phyloP scores from a whole-genome alignment of 2,113 vertebrate genomes.

The Misgurnus anguillicaudatus region DNA sequence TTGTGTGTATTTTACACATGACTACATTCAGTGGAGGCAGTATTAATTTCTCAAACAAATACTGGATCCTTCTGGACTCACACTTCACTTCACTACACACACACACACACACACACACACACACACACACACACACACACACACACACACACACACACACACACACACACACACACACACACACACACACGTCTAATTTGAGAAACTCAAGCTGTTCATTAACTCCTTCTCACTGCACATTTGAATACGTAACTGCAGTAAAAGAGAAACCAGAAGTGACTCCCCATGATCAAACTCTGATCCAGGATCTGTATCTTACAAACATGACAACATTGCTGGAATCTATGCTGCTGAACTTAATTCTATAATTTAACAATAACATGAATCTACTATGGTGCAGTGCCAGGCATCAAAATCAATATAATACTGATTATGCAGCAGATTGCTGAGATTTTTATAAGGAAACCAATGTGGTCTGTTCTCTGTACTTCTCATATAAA shows the following conservation, averaged over 20 bases:
- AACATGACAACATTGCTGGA: constrained; percentile 2
- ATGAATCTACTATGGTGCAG: not conserved
- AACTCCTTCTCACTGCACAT: constrained; percentile 56
- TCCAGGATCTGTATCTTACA: not conserved
- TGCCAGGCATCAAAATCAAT: not conserved
- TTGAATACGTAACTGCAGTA: constrained; percentile 45
- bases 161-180: not conserved
- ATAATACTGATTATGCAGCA: not conserved
- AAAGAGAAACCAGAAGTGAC: constrained; percentile 19
- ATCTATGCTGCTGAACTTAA: constrained; percentile 1
- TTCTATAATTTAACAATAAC: not conserved
- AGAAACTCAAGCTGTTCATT: constrained; percentile 23
- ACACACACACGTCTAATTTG: constrained; percentile 42
- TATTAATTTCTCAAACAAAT: constrained; percentile 23
- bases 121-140: constrained; percentile 6
- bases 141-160: not conserved
- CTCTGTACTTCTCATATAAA: constrained; percentile 13
- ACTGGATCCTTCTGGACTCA: not conserved
- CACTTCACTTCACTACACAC: not conserved
- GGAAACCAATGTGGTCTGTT: constrained; percentile 10
- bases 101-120: not conserved
- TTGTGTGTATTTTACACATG: constrained; percentile 40
- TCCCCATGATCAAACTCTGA: not conserved
- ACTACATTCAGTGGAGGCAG: not conserved
- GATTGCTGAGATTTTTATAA: constrained; percentile 13